Percentiles rank a stretch among this genome's conserved stretches.
phyloP scores from a whole-genome alignment of 2,888 invertebrate genomes.

The Helleia helle region DNA sequence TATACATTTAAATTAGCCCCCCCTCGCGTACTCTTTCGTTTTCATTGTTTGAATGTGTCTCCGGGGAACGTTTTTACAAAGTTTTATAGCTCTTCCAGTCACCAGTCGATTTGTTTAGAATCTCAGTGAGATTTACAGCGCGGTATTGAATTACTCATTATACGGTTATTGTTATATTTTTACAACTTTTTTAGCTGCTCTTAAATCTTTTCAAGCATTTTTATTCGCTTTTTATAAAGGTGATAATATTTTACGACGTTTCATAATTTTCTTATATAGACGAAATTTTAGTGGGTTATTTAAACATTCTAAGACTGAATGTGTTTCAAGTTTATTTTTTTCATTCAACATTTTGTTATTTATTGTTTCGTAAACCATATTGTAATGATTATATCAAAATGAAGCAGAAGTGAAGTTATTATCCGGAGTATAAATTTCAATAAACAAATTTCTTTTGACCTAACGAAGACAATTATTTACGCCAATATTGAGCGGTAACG shows the following conservation, averaged over 20 bases:
- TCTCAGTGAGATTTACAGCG: conserved; percentile 6
- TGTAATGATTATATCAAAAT: no score
- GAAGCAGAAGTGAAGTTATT: no score
- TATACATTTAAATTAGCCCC: conserved; percentile 17
- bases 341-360: no score
- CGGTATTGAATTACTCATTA: conserved; percentile 3
- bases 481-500: no score
- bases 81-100: conserved; percentile 15
- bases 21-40: conserved; percentile 13
- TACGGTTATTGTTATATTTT: neutral
- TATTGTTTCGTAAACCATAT: no score
- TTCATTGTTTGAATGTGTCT: conserved; percentile 21
- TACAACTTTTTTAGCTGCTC: neutral
- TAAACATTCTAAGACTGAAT: no score
- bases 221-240: neutral
- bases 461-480: no score
- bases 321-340: no score
- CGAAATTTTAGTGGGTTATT: no score
- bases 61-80: conserved; percentile 17
- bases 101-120: conserved; percentile 8
- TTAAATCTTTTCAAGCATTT: neutral
- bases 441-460: no score
- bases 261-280: neutral
- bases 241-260: neutral
- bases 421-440: no score